Conservation (phyloP, 1,140 invertebrate species). For the Formica exsecta region DNA sequence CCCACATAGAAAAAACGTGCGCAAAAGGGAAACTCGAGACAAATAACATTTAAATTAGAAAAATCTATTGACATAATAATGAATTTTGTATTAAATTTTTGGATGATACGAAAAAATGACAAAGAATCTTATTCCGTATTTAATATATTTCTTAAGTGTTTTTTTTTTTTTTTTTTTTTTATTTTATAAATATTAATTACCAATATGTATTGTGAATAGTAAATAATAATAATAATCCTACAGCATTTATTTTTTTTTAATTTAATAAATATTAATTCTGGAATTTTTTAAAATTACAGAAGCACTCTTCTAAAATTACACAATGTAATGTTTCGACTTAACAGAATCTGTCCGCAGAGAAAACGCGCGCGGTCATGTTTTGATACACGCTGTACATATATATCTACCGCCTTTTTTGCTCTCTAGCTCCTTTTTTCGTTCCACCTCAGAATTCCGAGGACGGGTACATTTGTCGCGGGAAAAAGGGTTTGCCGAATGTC, state of each 20-base stretch:
- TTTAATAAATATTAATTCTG: background rate
- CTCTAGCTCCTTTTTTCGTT: constrained; percentile 47
- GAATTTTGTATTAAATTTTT: background rate
- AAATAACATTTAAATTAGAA: background rate
- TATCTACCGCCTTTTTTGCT: constrained; percentile 27
- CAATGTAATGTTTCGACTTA: background rate
- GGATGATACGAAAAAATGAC: background rate
- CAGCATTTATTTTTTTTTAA: no score
- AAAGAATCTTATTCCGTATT: background rate
- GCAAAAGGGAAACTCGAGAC: background rate
- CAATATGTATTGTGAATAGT: no score
- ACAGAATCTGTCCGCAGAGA: background rate
- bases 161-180: background rate
- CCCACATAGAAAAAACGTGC: background rate
- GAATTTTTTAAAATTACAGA: background rate
- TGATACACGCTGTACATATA: constrained; percentile 33
- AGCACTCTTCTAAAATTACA: background rate
- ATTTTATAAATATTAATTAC: no score
- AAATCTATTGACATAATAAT: background rate
- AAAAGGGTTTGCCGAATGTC: constrained; percentile 63
- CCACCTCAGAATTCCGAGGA: constrained; percentile 58
- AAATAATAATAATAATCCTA: no score
- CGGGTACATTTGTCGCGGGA: constrained; percentile 59
- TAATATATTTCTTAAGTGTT: background rate
- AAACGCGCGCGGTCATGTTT: constrained; percentile 8